Conservation (phyloP, 1,140 invertebrate species). For the Bursaphelenchus mucronatus region DNA sequence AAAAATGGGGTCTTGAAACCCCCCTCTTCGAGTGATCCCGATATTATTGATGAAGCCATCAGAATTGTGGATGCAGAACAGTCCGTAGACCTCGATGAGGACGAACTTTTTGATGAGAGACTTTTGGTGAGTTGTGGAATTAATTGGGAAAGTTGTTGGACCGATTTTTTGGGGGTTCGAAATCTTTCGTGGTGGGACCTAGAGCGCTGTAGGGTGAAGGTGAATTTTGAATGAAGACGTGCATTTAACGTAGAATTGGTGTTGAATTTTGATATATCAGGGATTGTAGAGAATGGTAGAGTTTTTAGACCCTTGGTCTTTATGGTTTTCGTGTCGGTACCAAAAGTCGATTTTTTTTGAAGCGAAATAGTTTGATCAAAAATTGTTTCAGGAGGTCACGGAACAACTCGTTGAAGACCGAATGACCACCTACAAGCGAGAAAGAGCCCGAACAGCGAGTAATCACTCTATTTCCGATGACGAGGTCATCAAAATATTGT, state of each 20-base stretch:
- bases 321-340: background rate
- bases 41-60: conserved; percentile 17
- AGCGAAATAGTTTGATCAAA: conserved; percentile 4
- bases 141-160: conserved; percentile 4
- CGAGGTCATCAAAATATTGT: conserved; percentile 16
- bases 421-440: conserved; percentile 9
- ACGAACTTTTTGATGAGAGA: background rate
- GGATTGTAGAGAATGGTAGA: too few species aligned
- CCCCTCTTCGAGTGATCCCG: background rate
- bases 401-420: conserved; percentile 9
- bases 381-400: background rate
- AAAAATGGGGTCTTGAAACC: conserved; percentile 11
- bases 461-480: conserved; percentile 7
- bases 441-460: background rate
- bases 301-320: background rate
- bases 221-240: background rate
- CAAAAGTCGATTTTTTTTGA: conserved; percentile 1
- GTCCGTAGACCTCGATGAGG: background rate
- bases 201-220: background rate
- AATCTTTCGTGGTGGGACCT: conserved; percentile 19
- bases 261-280: too few species aligned
- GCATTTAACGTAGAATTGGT: background rate
- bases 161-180: conserved; percentile 23
- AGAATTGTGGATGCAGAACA: conserved; percentile 1
- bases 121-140: background rate